These are phyloP conservation scores for Zaprionus kolodkinae DNA, from an alignment of 1,140 invertebrate genomes.

Conservation along the genomic window DNA sequence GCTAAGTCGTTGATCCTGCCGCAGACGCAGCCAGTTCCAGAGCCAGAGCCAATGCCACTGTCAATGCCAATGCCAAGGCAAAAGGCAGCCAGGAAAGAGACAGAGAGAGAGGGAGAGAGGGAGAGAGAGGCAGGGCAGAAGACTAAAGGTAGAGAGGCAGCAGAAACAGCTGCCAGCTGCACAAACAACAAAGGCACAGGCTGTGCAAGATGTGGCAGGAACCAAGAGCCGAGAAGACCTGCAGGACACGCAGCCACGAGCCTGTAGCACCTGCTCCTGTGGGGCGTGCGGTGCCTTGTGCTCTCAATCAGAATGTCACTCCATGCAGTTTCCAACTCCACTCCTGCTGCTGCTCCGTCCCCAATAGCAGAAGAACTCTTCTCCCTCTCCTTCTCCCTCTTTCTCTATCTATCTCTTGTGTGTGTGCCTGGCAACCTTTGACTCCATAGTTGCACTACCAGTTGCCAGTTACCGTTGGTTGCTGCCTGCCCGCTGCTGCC, in stretches of 20 bases:
- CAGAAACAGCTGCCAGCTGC: slow-evolving; percentile 49
- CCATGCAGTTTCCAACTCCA: not conserved
- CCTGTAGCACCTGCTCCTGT: slow-evolving; percentile 44
- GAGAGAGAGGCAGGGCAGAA: too few relatives aligned
- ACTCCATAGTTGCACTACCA: not conserved
- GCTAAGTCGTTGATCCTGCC: slow-evolving; percentile 80
- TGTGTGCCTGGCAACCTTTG: slow-evolving; percentile 6
- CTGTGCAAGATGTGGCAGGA: slow-evolving; percentile 3
- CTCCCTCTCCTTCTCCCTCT: not conserved
- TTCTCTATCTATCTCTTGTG: not conserved
- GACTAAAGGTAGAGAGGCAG: not conserved
- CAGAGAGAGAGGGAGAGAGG: slow-evolving; percentile 25
- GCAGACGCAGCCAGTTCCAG: not conserved
- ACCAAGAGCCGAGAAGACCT: slow-evolving; percentile 49
- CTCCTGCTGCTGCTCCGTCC: slow-evolving; percentile 20
- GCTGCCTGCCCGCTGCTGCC: not conserved
- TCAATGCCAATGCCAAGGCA: slow-evolving; percentile 44
- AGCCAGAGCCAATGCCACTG: slow-evolving; percentile 3
- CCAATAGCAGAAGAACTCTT: not conserved
- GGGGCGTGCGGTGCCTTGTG: slow-evolving; percentile 52
- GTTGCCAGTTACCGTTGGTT: slow-evolving; percentile 3
- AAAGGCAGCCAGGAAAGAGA: slow-evolving; percentile 47
- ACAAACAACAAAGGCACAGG: slow-evolving; percentile 17
- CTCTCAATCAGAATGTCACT: slow-evolving; percentile 77
- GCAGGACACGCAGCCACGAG: slow-evolving; percentile 8